phyloP scores from a whole-genome alignment of 2,113 vertebrate species.

The Seriola dumerili region DNA sequence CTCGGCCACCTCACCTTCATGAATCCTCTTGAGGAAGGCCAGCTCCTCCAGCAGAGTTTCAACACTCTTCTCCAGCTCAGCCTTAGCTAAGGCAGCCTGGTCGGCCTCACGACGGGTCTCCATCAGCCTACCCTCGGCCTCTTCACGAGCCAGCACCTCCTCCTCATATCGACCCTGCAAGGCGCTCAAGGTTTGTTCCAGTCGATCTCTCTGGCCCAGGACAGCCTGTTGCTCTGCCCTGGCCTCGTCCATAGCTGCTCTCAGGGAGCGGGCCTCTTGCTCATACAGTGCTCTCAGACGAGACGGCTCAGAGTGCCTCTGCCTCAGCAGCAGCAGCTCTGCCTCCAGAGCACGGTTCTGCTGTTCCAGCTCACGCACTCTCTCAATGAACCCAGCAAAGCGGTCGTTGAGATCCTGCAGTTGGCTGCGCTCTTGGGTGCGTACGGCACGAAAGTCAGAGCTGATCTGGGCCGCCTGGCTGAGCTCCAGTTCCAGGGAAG shows the following conservation, averaged over 20 bases:
- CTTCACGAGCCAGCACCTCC: constrained; percentile 78
- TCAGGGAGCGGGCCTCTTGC: constrained; percentile 81
- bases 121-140: constrained; percentile 82
- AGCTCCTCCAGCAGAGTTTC: constrained; percentile 75
- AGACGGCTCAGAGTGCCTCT: constrained; percentile 90
- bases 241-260: constrained; percentile 84
- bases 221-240: constrained; percentile 81
- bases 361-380: constrained; percentile 85
- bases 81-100: constrained; percentile 76
- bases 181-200: constrained; percentile 74
- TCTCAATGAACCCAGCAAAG: constrained; percentile 86
- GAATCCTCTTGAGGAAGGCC: constrained; percentile 82
- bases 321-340: constrained; percentile 76
- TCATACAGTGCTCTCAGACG: constrained; percentile 79
- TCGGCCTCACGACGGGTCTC: constrained; percentile 81
- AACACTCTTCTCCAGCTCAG: constrained; percentile 80
- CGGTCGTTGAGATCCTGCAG: constrained; percentile 86
- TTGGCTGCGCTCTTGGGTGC: constrained; percentile 81
- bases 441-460: constrained; percentile 77
- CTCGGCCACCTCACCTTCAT: constrained; percentile 79
- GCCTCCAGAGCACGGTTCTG: constrained; percentile 76
- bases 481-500: constrained; percentile 79
- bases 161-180: constrained; percentile 76
- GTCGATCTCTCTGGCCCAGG: constrained; percentile 79
- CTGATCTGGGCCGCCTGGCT: constrained; percentile 81